Base-by-base conservation (phyloP, 92 coral and sea anemone genomes). In the Scolanthus callimorphus region DNA sequence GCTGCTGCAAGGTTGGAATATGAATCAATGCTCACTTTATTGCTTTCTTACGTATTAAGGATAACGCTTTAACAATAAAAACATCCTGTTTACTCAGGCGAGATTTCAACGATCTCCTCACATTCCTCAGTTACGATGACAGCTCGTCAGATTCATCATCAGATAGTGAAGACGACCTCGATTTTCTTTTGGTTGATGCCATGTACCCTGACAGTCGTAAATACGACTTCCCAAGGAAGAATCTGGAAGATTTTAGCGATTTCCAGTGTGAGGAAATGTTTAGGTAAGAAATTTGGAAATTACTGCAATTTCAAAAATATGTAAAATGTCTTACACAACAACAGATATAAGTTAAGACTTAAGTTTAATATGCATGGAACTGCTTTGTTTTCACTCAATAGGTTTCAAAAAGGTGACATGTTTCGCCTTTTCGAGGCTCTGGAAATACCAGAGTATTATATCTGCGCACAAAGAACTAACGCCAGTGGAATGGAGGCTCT, bases 401-500 rank as follows among this genome's bases (percentile, higher is more conserved):
- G 91, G 76, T 85, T 85, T 69, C 43, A 79, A 58, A 85, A 77
- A 49, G 34, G 55, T 29, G 90, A 83, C 62, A 76, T 76, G 72
- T 19, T 31, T 17, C 77, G 80, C 6, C 80, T 83, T 31, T 20
- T 24, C 12, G 27, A 25, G 44, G 80, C 84, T 17, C 51, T 83
- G 23, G 47, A 70, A 60, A 25, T 83, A 20, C 85, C 90, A 60
- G 72, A 49, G 39, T 2, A 48, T 59, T 83, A 77, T 27, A 65
- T 62, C 20, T 53, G 90, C 59, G 11, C 51, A 25, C 85, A 83
- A 21, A 37, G 85, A 25, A 58, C 81, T 11, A 29, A 20, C 23
- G 53, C 49, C 20, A 43, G 63, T n/a, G 81, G 85, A 25, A 65
- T 67, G 59, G 81, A 83, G 60, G 84, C 73, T n/a, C n/a, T n/a